Evolutionary conservation across 2,888 invertebrate species (phyloP).

Genomic region (Allacma fusca): DNA sequence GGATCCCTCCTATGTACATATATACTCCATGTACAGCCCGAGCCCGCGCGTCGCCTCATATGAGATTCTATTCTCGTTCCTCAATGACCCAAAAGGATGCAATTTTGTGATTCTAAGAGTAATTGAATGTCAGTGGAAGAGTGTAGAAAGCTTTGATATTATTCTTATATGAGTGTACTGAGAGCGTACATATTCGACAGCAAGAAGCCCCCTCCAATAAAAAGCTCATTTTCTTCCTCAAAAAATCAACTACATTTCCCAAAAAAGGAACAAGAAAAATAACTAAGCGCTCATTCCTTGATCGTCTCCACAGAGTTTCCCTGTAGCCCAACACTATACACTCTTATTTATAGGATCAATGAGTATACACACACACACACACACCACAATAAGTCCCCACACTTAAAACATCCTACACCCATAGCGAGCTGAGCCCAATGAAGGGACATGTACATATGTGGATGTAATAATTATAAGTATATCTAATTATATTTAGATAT

Average conservation of each 20-base stretch:
- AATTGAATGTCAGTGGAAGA: conserved; percentile 37
- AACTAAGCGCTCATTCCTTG: conserved; percentile 18
- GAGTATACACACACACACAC: conserved; percentile 10
- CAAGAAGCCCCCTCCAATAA: conserved; percentile 38
- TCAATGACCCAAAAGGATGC: conserved; percentile 34
- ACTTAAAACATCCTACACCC: no score
- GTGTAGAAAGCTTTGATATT: conserved; percentile 28
- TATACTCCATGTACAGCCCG: no score
- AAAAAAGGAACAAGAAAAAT: conserved; percentile 34
- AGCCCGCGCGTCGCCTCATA: not conserved
- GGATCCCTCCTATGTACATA: no score
- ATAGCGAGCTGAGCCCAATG: no score
- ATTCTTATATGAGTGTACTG: not conserved
- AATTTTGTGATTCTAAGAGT: conserved; percentile 42
- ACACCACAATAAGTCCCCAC: no score
- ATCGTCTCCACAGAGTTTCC: not conserved
- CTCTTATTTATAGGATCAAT: no score
- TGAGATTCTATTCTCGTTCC: conserved; percentile 32
- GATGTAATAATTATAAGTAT: no score
- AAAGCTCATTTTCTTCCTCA: conserved; percentile 45
- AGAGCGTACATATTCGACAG: not conserved
- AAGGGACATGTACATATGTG: no score
- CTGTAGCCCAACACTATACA: no score
- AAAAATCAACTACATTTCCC: conserved; percentile 36
- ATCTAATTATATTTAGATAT: no score